phyloP scores from a whole-genome alignment of 1,140 invertebrate species.

The Neodiprion fabricii region DNA sequence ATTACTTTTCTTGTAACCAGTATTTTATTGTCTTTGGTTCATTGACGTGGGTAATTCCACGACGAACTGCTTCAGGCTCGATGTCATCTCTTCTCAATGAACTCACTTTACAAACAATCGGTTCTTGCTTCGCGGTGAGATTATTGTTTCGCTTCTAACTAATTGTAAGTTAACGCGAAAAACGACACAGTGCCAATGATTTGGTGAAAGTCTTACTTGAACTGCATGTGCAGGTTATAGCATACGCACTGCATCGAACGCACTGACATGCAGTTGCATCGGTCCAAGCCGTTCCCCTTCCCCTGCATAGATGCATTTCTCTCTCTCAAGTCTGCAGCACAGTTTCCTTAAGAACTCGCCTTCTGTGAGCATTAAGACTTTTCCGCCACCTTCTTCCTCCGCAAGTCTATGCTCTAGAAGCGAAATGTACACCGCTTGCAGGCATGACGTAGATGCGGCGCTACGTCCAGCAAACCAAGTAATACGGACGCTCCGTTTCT shows the following conservation, averaged over 20 bases:
- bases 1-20: not conserved
- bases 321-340: not conserved
- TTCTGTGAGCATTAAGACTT: not conserved
- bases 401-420: not conserved
- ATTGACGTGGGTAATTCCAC: not conserved
- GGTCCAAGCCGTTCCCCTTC: constrained; percentile 47
- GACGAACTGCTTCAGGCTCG: too few species aligned
- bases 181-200: not conserved
- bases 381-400: not conserved
- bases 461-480: too few species aligned
- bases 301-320: constrained; percentile 39
- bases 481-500: too few species aligned
- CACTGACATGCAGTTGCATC: constrained; percentile 35
- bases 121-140: too few species aligned
- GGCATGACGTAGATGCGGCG: too few species aligned
- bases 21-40: not conserved
- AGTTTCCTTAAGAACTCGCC: too few species aligned
- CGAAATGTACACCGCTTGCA: too few species aligned
- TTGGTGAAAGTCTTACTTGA: not conserved
- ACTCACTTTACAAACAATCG: too few species aligned
- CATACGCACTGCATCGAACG: constrained; percentile 11
- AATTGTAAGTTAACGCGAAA: not conserved
- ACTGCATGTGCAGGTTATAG: not conserved
- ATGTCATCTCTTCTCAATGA: too few species aligned
- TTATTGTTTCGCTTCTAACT: not conserved